Conservation (phyloP, 2,888 invertebrate genomes). For the Villa cingulata region DNA sequence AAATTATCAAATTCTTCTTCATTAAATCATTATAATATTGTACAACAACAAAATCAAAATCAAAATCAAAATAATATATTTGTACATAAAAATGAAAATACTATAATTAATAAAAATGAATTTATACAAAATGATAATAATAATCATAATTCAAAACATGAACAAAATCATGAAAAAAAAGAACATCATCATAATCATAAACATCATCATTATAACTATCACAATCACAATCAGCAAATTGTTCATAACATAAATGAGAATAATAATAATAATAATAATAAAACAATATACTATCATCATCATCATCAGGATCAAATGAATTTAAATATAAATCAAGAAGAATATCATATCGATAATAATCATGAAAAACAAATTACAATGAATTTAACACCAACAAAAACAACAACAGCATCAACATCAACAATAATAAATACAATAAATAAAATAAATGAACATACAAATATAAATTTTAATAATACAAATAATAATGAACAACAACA, state of each 20-base stretch:
- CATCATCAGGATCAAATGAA: background rate
- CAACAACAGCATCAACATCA: background rate
- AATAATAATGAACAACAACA: no score
- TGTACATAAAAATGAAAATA: no score
- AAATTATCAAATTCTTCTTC: no score
- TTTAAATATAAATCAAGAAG: no score
- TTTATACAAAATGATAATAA: background rate
- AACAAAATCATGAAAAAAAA: background rate
- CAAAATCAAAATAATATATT: no score
- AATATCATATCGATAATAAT: background rate
- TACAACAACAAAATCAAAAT: no score
- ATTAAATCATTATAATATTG: no score
- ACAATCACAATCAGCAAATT: background rate
- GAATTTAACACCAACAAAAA: no score
- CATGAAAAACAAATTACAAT: no score
- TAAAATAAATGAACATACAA: no score
- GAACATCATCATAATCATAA: background rate
- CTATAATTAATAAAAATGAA: no score
- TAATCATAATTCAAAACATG: background rate
- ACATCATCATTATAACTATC: background rate
- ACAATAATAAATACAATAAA: background rate
- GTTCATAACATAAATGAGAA: background rate
- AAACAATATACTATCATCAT: background rate
- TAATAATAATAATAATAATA: slow-evolving; percentile 1
- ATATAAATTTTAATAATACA: no score